Evolutionary conservation across 2,113 vertebrate species (phyloP).

Genomic region (Pygoscelis antarcticus): DNA sequence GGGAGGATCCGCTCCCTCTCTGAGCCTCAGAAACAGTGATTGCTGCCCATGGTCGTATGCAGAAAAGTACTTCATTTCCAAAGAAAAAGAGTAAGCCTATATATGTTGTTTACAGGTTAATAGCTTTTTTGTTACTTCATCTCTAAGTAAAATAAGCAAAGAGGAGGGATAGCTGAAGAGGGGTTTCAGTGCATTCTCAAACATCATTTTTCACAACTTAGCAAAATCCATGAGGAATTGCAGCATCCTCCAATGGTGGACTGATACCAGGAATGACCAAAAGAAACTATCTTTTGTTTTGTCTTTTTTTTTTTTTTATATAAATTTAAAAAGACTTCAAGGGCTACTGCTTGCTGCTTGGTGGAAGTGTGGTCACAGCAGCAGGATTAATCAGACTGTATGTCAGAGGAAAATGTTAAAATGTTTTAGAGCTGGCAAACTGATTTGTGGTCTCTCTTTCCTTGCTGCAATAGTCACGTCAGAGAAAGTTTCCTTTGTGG

Average conservation of each 20-base stretch:
- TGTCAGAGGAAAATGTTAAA: too few species aligned
- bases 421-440: not conserved
- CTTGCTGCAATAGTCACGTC: not conserved
- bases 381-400: not conserved
- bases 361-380: too few species aligned
- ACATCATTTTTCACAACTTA: not conserved
- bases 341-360: not conserved
- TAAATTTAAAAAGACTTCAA: not conserved
- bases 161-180: not conserved
- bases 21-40: not conserved
- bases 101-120: not conserved
- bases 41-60: not conserved
- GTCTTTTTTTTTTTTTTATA: not conserved
- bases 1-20: not conserved
- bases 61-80: not conserved
- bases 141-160: not conserved
- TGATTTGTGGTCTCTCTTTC: not conserved
- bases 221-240: not conserved
- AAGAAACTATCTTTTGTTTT: not conserved
- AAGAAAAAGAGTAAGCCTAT: not conserved
- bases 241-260: accelerated
- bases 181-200: not conserved
- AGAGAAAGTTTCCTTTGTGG: not conserved
- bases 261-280: not conserved
- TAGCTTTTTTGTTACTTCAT: not conserved